Base-by-base conservation (phyloP, 2,797 vertebrate genomes). In the Momotus momota region DNA sequence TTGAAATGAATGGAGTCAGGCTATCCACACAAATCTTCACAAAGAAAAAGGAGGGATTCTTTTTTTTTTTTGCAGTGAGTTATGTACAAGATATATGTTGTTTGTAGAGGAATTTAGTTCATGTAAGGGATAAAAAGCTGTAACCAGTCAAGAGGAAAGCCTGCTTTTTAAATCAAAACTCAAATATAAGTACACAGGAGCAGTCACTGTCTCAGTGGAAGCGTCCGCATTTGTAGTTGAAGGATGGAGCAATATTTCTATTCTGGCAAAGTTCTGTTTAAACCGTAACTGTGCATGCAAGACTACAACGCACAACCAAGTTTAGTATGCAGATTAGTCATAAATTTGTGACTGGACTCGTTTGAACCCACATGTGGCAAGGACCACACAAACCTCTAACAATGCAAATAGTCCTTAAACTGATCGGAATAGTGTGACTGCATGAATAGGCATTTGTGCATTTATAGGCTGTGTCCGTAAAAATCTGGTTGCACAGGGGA, bases 1-100 rank as follows among this genome's bases (percentile, higher is more conserved):
- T 97, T 93, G 96, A 98, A 98, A 98, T 98, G 98, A 98, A 98
- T 97, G 97, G 97, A 98, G 97, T 97, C 96, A 96, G 96, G 95
- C 97, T 97, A 96, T 97, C 97, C 96, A 97, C 97, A 97, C 96
- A 97, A 97, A 97, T 96, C 97, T 97, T 96, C 96, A 95, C 96
- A 98, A 96, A 19, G 77, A 23, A 92, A 97, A 96, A 97, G 91
- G 94, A 97, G 94, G 93, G 35, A 60, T 80, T 67, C 19, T 86
- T 45, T 70, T 89, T 86, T 45, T 70, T 89, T 88, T 79, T 96
- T 95, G 79, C 77, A 55, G 69, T 26, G 88, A 89, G 72, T 94
- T 96, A 82, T 35, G 27, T 94, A 95, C 84, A 97, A 98, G 97
- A 98, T 98, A 90, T 97, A 98, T 97, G 97, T 96, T 98, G 95